These are phyloP conservation scores for Harpalus rufipes DNA, from an alignment of 2,888 invertebrate genomes.

Conservation along the genomic window DNA sequence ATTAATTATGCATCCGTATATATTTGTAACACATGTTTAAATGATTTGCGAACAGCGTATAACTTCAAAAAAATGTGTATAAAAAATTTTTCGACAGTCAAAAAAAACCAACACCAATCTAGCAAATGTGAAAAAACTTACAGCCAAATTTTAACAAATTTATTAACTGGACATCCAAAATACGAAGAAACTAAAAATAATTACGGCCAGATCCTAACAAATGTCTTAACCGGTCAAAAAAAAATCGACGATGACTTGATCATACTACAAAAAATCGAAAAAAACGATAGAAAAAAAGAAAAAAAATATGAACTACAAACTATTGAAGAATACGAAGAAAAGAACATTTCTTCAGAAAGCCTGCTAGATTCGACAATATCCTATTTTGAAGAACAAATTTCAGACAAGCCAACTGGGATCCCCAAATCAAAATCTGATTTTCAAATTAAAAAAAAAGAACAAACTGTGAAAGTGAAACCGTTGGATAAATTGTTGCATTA, in stretches of 20 bases:
- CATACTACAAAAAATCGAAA: neutral
- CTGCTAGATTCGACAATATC: slow-evolving; percentile 18
- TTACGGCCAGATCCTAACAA: neutral
- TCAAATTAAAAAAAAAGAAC: neutral
- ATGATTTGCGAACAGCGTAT: neutral
- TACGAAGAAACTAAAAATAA: neutral
- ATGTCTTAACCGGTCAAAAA: neutral
- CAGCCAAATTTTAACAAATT: slow-evolving; percentile 5
- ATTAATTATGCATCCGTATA: neutral
- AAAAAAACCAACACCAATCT: slow-evolving; percentile 5
- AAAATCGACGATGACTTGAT: slow-evolving; percentile 3
- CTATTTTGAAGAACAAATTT: neutral
- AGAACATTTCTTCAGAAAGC: neutral
- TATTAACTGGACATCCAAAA: slow-evolving; percentile 6
- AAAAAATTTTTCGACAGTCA: neutral
- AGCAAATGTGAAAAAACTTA: slow-evolving; percentile 17
- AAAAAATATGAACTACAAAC: neutral
- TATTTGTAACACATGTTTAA: neutral
- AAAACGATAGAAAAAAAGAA: neutral
- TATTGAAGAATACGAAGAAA: slow-evolving; percentile 8
- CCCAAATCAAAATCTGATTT: slow-evolving; percentile 4
- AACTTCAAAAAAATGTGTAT: slow-evolving; percentile 25
- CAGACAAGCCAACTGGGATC: neutral
- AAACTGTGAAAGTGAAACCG: neutral
- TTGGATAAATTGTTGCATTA: slow-evolving; percentile 17